phyloP scores from a whole-genome alignment of 1,140 invertebrate genomes.

The Zaprionus inermis region DNA sequence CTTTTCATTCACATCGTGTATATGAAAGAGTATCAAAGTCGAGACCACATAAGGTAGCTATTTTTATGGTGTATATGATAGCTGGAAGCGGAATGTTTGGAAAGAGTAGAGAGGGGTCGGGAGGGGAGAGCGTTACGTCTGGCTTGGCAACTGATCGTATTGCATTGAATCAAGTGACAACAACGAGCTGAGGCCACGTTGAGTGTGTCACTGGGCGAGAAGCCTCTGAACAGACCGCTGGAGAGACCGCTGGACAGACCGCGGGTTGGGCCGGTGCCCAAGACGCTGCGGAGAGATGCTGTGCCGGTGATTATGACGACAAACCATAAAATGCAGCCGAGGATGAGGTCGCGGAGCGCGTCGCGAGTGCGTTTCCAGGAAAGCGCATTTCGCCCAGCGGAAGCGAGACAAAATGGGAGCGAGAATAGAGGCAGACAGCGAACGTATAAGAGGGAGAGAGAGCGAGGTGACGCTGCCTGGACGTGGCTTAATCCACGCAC shows the following conservation, averaged over 20 bases:
- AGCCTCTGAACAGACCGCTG: background rate
- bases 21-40: too few relatives aligned
- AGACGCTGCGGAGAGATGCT: conserved; percentile 46
- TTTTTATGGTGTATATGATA: background rate
- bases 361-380: conserved; percentile 65
- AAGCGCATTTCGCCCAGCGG: conserved; percentile 28
- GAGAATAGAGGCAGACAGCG: background rate
- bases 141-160: background rate
- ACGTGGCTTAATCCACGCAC: conserved; percentile 71
- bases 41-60: too few relatives aligned
- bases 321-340: conserved; percentile 76
- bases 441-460: background rate
- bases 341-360: conserved; percentile 54
- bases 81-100: background rate
- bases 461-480: conserved; percentile 43
- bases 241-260: too few relatives aligned
- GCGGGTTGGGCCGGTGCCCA: too few relatives aligned
- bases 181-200: conserved; percentile 23
- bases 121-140: too few relatives aligned
- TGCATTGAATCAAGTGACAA: conserved; percentile 30
- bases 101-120: background rate
- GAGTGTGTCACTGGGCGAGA: conserved; percentile 34
- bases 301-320: conserved; percentile 78
- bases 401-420: background rate
- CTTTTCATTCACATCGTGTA: too few relatives aligned